These are phyloP conservation scores for Malurus splendens DNA, from an alignment of 2,797 vertebrate genomes.

Conservation along the genomic window DNA sequence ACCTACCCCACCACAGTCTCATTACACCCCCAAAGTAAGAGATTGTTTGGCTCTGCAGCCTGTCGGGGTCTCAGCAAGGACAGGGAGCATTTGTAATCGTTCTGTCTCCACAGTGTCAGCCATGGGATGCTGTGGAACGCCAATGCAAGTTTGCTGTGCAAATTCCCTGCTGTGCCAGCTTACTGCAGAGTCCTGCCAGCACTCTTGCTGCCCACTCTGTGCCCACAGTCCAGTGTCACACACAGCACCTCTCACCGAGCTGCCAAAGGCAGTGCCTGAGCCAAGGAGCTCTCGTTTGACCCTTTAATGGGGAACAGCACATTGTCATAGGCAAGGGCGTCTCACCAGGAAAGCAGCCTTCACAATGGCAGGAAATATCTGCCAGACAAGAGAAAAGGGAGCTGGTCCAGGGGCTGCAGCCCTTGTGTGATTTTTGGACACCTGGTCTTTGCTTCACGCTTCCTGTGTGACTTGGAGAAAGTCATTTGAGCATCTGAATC, in stretches of 20 bases:
- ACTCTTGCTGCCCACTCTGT: neutral
- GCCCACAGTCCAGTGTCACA: neutral
- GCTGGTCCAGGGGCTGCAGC: neutral
- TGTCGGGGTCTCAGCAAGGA: neutral
- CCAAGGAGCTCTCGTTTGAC: neutral
- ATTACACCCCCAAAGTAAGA: neutral
- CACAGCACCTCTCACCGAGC: neutral
- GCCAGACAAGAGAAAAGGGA: neutral
- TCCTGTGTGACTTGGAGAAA: neutral
- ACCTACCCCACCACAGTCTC: rapidly evolving
- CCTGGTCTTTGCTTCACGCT: neutral
- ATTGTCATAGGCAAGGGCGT: neutral
- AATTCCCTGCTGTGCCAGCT: neutral
- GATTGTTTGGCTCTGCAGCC: neutral
- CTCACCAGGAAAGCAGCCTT: constrained; percentile 2
- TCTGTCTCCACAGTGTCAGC: neutral
- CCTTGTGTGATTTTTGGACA: neutral
- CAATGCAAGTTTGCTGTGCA: neutral
- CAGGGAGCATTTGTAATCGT: neutral
- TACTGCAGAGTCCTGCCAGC: neutral
- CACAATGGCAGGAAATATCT: constrained; percentile 33
- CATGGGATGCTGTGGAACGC: neutral
- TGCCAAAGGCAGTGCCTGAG: neutral
- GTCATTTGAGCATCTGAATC: neutral
- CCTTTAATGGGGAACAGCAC: neutral